Evolutionary conservation across 2,888 invertebrate species (phyloP), one percentile per base, ranked within the genome.

Genomic region (Nomada flava): DNA sequence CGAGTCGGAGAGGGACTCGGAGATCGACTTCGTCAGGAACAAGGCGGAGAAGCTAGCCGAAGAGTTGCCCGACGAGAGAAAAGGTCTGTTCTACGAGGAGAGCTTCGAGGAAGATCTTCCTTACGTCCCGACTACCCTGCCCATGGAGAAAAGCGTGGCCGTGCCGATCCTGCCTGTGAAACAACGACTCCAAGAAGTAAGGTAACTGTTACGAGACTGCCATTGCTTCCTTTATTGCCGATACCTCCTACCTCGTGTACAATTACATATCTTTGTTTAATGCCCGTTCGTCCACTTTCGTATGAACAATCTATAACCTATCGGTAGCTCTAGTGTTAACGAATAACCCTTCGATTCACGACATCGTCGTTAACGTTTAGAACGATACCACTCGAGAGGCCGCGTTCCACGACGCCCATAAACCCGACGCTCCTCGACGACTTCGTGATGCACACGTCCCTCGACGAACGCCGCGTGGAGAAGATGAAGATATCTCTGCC

Each of bases 41-140:
- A 94, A 94, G 79, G 94, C 94, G 36, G 95, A 96, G 23, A 95
- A 95, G 86, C 95, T 95, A 73, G 95, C 95, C 29, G 95, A 95
- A 86, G 96, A 96, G 88, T 94, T 92, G 59, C 89, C 92, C 0
- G 93, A 96, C 65, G 98, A 98, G 93, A 95, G 97, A 84, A 96
- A 96, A 85, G 96, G 96, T 2, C 95, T 98, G 60, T 97, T 98
- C 63, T 96, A 96, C 89, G 96, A 97, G 92, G 97, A 98, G 92
- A 98, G 98, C 55, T 97, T 97, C 91, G 98, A 98, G 90, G 96
- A 96, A 74, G 97, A 97, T 89, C 94, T 98, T 91, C 98, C 98
- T 2, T 98, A 97, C 93, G 96, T 98, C 91, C 98, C 98, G 76
- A 98, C 98, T n/a, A 98, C 98, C 73, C 94, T 98, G 91, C 98